Evolutionary conservation across 2,888 invertebrate species (phyloP), one percentile per base, ranked within the genome.

Genomic region (Agrotis puta): DNA sequence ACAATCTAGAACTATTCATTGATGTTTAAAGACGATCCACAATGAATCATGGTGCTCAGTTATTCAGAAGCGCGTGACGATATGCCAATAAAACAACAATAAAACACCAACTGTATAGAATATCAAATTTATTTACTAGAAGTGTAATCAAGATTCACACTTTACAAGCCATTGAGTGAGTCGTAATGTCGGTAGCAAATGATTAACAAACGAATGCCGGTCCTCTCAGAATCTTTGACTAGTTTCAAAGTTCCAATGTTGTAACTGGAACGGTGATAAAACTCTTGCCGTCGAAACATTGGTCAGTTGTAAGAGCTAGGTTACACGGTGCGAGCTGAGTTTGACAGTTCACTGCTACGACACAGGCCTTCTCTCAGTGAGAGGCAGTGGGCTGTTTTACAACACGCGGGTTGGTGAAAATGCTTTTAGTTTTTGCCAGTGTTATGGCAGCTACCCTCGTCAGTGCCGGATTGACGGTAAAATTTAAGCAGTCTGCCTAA

Each of bases 201-300:
- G 45, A 53, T 70, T 61, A 50, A 81, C 43, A 24, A 48, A 62
- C 18, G 39, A 33, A 59, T 18, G 50, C 69, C 20, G 27, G 71
- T 81, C 39, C 22, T 66, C 48, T 16, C 3, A 62, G 62, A 63
- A n/a, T 57, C 59, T n/a, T 13, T 43, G 61, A 70, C 71, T 64
- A 63, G 39, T 66, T 47, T 58, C 54, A 24, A 74, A 72, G 47
- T 61, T 62, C 33, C 39, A 62, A 61, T 54, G 58, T 20, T 53
- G 62, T 70, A 76, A 77, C 76, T 77, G 64, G 63, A 67, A 62
- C 62, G 20, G 43, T 58, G 43, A 76, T 81, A 79, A 83, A 82
- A 70, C 71, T 76, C 54, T 53, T 18, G 69, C 57, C 68, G 47
- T 70, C 53, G 53, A 58, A 73, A 65, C 48, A 62, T 56, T 24